Conservation (phyloP, 2,797 vertebrate genomes). For the Calcarius lapponicus region DNA sequence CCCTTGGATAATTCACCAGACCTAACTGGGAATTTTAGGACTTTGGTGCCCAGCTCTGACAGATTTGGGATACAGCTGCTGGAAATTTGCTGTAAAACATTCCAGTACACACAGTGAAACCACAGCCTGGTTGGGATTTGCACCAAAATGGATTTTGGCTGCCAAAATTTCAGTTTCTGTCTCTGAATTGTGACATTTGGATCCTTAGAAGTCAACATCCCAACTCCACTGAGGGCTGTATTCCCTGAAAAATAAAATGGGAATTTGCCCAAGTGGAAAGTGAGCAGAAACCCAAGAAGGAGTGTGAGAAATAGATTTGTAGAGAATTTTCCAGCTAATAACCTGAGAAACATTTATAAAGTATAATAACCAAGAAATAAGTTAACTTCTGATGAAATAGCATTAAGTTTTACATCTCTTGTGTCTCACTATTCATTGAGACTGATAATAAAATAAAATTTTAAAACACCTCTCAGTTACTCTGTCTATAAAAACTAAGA, state of each 20-base stretch:
- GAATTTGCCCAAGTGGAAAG: neutral
- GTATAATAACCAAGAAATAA: neutral
- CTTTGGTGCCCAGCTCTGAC: neutral
- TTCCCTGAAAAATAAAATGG: neutral
- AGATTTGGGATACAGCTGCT: neutral
- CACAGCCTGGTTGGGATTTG: neutral
- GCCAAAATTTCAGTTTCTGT: neutral
- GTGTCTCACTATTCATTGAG: neutral
- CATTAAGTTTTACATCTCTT: neutral
- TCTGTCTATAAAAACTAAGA: neutral
- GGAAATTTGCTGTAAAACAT: neutral
- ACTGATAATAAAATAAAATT: neutral
- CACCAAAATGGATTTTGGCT: neutral
- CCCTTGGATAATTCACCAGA: neutral
- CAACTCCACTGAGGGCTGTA: neutral
- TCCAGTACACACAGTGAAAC: neutral
- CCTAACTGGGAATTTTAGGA: neutral
- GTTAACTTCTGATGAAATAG: neutral
- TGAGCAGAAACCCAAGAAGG: neutral
- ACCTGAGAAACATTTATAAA: neutral
- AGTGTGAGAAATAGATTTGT: neutral
- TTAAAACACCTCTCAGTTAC: neutral
- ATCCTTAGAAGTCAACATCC: neutral
- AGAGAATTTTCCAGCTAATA: neutral
- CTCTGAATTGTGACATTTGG: rapidly evolving